phyloP scores from a whole-genome alignment of 2,797 vertebrate genomes.

The Benthosema pterotum region DNA sequence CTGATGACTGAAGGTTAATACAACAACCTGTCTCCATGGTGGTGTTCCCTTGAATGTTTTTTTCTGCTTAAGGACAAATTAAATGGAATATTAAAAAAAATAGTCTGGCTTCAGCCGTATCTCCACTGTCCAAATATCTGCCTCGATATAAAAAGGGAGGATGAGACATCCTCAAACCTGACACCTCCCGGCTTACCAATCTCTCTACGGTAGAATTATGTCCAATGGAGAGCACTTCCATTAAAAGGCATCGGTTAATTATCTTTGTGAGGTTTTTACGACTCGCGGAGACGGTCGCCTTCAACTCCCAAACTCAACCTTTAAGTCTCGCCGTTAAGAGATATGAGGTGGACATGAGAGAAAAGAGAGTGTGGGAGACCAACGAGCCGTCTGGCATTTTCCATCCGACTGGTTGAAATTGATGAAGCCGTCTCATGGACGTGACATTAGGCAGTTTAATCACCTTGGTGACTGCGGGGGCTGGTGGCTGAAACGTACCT shows the following conservation, averaged over 20 bases:
- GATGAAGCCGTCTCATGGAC: constrained; percentile 13
- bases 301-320: constrained; percentile 5
- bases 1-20: no score
- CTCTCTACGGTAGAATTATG: not conserved
- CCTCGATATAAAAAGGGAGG: not conserved
- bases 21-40: no score
- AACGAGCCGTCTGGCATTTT: constrained; percentile 26
- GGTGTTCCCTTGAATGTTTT: no score
- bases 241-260: constrained; percentile 9
- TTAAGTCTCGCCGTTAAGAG: constrained; percentile 1
- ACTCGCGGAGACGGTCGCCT: not conserved
- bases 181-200: constrained; percentile 1
- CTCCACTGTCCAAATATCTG: not conserved
- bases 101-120: not conserved
- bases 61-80: no score
- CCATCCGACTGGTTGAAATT: constrained; percentile 16
- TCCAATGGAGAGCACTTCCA: constrained; percentile 5
- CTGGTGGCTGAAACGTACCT: not conserved
- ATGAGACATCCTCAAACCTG: not conserved
- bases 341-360: constrained; percentile 8
- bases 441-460: constrained; percentile 11
- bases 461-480: not conserved
- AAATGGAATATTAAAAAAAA: not conserved
- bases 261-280: constrained; percentile 1
- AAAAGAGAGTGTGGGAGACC: not conserved